Percentiles rank a stretch among this genome's conserved stretches.
Conservation (phyloP, 2,113 vertebrate genomes). For the Lepidothrix coronata region DNA sequence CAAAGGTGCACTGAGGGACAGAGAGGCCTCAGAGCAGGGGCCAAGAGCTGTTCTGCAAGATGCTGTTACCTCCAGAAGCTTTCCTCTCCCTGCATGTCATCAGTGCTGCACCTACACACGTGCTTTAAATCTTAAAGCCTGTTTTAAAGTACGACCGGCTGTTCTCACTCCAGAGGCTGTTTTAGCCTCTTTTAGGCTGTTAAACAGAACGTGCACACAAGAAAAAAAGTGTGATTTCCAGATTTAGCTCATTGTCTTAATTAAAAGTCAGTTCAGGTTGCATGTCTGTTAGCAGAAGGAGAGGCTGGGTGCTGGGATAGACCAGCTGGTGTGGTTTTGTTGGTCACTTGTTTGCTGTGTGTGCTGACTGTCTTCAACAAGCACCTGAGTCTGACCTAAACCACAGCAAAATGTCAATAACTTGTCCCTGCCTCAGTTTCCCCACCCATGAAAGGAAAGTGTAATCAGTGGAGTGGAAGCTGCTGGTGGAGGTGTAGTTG, state of each 20-base stretch:
- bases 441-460: neutral
- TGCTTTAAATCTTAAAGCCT: neutral
- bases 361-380: rapidly evolving
- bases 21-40: rapidly evolving
- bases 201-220: neutral
- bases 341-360: neutral
- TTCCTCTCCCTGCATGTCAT: too few species aligned
- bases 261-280: neutral
- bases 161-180: neutral
- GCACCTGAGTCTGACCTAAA: neutral
- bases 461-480: neutral
- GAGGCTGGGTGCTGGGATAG: neutral
- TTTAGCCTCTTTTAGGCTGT: neutral
- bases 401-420: neutral
- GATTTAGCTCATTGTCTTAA: neutral
- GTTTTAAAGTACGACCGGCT: neutral
- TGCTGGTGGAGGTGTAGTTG: neutral
- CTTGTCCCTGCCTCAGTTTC: neutral
- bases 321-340: neutral
- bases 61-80: neutral
- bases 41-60: neutral
- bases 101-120: neutral
- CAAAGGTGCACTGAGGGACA: neutral
- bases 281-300: neutral
- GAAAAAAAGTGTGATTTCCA: neutral